Evolutionary conservation across 37 sponge, comb jelly and placozoan genomes (phyloP).

Genomic region (Cladorhizidae sp.): DNA sequence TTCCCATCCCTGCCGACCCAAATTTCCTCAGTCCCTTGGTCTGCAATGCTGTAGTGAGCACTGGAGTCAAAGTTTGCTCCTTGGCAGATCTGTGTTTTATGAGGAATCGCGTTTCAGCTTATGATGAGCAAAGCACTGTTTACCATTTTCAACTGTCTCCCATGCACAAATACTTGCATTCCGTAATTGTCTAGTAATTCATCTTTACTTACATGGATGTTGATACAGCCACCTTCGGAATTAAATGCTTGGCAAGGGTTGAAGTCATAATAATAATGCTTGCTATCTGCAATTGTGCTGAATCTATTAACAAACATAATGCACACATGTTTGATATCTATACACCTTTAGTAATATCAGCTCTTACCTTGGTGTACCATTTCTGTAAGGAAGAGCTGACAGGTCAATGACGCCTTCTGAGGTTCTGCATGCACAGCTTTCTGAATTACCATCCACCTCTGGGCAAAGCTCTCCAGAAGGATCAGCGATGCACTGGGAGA

Average conservation of each 20-base stretch:
- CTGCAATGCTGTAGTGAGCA: slow-evolving; percentile 4
- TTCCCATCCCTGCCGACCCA: neutral
- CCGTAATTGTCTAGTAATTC: too few relatives aligned
- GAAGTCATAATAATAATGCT: neutral
- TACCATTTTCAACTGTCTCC: too few relatives aligned
- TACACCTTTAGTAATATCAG: neutral
- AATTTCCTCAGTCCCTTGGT: slow-evolving; percentile 13
- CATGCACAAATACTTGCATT: too few relatives aligned
- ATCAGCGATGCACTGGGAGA: neutral
- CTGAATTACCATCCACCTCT: neutral
- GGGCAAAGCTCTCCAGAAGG: neutral
- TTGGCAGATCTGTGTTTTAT: slow-evolving; percentile 28
- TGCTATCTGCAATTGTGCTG: neutral
- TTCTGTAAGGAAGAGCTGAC: slow-evolving; percentile 11
- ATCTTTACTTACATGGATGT: slow-evolving; percentile 6
- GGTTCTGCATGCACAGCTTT: slow-evolving; percentile 21
- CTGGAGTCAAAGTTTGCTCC: neutral
- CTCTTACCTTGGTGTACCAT: slow-evolving; percentile 28
- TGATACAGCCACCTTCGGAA: neutral
- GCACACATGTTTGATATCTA: neutral
- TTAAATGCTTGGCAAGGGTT: slow-evolving; percentile 25
- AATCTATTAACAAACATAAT: neutral
- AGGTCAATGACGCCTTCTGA: slow-evolving; percentile 18
- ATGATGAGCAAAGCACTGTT: too few relatives aligned
- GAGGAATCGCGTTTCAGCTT: too few relatives aligned